phyloP scores from a whole-genome alignment of 2,797 vertebrate species.

The Zalophus californianus region DNA sequence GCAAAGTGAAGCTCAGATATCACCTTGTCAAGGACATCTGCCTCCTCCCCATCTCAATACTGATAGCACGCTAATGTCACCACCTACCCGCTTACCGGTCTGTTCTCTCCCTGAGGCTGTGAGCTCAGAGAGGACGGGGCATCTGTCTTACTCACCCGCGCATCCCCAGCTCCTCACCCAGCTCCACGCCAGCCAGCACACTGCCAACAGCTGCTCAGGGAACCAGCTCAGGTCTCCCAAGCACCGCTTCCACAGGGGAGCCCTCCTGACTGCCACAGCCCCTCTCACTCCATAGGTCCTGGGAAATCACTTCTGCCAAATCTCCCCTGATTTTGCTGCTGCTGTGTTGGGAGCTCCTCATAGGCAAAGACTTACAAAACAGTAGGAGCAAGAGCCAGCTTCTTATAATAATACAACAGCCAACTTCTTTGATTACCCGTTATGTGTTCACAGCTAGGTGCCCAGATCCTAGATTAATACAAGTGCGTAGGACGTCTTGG shows the following conservation, averaged over 20 bases:
- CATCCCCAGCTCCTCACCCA: background rate
- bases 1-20: background rate
- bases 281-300: background rate
- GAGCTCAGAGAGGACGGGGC: background rate
- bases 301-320: background rate
- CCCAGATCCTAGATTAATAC: background rate
- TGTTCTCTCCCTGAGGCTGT: background rate
- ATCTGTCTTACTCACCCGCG: background rate
- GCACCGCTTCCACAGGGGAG: background rate
- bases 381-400: slow-evolving; percentile 3
- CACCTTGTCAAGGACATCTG: background rate
- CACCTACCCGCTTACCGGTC: background rate
- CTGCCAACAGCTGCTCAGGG: background rate
- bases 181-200: background rate
- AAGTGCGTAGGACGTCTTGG: background rate
- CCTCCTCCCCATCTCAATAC: background rate
- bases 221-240: background rate
- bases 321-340: background rate
- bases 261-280: background rate
- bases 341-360: background rate
- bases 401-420: background rate
- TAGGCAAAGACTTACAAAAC: background rate
- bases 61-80: no score
- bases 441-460: background rate
- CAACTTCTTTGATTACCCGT: background rate